These are phyloP conservation scores for Cephus spinipes DNA, from an alignment of 2,888 invertebrate genomes.

Conservation along the genomic window DNA sequence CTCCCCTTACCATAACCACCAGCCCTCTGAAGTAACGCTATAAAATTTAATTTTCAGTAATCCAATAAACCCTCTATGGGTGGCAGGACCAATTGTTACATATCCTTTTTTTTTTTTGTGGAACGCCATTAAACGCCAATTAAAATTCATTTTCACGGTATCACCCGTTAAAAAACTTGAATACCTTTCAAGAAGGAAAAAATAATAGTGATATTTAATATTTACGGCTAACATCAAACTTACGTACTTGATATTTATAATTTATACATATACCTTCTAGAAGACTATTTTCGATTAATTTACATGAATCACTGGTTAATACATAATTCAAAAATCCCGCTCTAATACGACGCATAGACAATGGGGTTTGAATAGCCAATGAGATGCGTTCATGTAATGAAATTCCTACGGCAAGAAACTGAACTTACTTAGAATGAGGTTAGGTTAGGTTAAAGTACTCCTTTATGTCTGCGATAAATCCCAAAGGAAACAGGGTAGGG, in stretches of 20 bases:
- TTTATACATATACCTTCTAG: no score
- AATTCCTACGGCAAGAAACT: not conserved
- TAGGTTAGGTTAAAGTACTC: not conserved
- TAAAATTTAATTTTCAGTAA: constrained; percentile 33
- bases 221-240: not conserved
- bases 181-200: not conserved
- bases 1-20: not conserved
- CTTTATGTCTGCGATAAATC: not conserved
- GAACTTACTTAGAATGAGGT: not conserved
- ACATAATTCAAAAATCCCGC: not conserved
- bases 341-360: not conserved
- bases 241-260: no score
- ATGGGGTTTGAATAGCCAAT: not conserved
- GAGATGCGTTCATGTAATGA: not conserved
- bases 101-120: not conserved
- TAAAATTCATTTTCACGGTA: not conserved
- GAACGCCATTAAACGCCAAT: not conserved
- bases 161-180: not conserved
- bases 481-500: not conserved
- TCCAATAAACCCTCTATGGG: constrained; percentile 28
- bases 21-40: constrained; percentile 18
- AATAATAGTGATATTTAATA: not conserved
- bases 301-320: not conserved
- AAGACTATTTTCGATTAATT: no score
- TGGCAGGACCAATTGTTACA: not conserved